Base-by-base conservation (phyloP, 2,888 invertebrate species). In the Drosophila formosana region DNA sequence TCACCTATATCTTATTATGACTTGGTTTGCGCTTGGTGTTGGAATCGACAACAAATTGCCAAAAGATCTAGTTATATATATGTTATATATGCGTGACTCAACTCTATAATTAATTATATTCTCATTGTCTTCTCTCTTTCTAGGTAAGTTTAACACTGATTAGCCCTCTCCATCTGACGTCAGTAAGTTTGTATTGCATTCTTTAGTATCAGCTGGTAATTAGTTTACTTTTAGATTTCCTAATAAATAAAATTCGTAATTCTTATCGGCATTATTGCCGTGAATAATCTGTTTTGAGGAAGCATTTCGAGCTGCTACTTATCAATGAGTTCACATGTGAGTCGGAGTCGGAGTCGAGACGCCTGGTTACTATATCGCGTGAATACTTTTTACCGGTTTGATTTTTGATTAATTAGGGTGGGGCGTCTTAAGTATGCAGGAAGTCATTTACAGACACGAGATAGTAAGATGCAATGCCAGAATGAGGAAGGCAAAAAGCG, bases 391-490 rank as follows among this genome's bases (percentile, higher is more conserved):
- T 65, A 75, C 62, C 56, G 68, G 58, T 43, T 68, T 66, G 52
- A 55, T 57, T 60, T 52, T 41, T 76, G 75, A 87, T 82, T 87
- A 82, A 82, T 87, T 87, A 47, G 61, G 77, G 62, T 60, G 77
- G 64, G 66, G 46, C 47, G 51, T 23, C 43, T 60, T 66, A 77
- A 78, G 66, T 72, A 80, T 72, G 56, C 82, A 87, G 82, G 82
- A 82, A 82, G 82, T 87, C 43, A 70, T 72, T 86, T 63, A 62
- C 37, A 64, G 55, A 53, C 74, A 67, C 64, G 53, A 61, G 62
- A 66, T 9, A 13, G 47, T 9, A 4, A 46, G 57, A 58, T 51
- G 39, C 58, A 50, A 45, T 26, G 18, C 37, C 72, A 76, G 72
- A 77, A 75, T 75, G 78, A 51, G 68, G 47, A 55, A 77, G 53